Evolutionary conservation across 2,888 invertebrate species (phyloP).

Genomic region (Platypus cylindrus): DNA sequence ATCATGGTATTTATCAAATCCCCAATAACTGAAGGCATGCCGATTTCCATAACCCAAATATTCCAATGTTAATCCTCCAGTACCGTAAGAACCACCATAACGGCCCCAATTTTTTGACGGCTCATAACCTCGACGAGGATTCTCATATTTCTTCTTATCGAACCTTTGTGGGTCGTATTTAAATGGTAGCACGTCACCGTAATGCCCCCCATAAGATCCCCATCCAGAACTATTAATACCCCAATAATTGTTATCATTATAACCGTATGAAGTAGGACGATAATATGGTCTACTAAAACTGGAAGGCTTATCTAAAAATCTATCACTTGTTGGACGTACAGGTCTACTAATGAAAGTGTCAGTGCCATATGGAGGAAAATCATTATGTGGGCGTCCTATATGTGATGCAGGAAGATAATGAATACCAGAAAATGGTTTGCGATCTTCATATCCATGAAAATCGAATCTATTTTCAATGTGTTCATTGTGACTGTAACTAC

Average conservation of each 20-base stretch:
- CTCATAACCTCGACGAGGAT: slow-evolving; percentile 23
- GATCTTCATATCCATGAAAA: slow-evolving; percentile 11
- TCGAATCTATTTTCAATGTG: slow-evolving; percentile 18
- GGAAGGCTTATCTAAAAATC: neutral
- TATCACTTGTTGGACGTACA: slow-evolving; percentile 1
- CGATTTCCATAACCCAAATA: slow-evolving; percentile 21
- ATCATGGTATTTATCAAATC: slow-evolving; percentile 20
- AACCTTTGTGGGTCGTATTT: too few species aligned
- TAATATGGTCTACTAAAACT: slow-evolving; percentile 2
- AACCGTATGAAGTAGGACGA: slow-evolving; percentile 4
- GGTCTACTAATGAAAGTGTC: neutral
- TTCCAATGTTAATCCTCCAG: slow-evolving; percentile 19
- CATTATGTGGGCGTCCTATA: slow-evolving; percentile 8
- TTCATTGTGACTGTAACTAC: slow-evolving; percentile 20
- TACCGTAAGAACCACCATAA: slow-evolving; percentile 31
- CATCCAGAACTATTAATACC: slow-evolving; percentile 35
- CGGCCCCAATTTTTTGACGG: slow-evolving; percentile 29
- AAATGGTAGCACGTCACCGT: too few species aligned
- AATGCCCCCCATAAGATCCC: slow-evolving; percentile 50
- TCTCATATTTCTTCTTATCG: too few species aligned
- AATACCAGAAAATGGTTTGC: slow-evolving; percentile 13
- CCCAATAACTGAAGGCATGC: slow-evolving; percentile 27
- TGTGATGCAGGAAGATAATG: slow-evolving; percentile 18
- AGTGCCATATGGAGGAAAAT: slow-evolving; percentile 6
- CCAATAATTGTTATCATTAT: slow-evolving; percentile 23